A percentile compares a stretch with the other conserved stretches of the same genome.
Evolutionary conservation across 1,140 invertebrate species (phyloP).

Genomic region (Anastrepha ludens): DNA sequence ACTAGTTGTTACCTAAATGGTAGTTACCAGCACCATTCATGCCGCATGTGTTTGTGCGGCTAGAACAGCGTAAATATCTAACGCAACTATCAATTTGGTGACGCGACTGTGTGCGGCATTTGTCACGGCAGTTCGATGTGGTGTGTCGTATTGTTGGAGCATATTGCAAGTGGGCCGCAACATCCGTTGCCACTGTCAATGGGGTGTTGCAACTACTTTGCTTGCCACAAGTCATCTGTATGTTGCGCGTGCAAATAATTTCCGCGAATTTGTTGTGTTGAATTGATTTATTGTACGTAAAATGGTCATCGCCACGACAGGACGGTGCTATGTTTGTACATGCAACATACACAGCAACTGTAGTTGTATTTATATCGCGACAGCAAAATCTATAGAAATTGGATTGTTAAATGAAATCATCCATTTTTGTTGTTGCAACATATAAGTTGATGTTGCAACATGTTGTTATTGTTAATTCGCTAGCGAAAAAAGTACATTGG

Average conservation of each 20-base stretch:
- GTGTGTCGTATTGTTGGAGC: background rate
- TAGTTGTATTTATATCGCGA: background rate
- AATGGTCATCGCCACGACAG: slow-evolving; percentile 3
- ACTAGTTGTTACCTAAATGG: slow-evolving; percentile 46
- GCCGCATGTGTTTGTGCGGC: slow-evolving; percentile 12
- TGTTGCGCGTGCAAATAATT: slow-evolving; percentile 33
- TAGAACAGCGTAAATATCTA: background rate
- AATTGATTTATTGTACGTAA: slow-evolving; percentile 67
- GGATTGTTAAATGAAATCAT: background rate
- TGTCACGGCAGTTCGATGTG: slow-evolving; percentile 4
- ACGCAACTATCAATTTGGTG: slow-evolving; percentile 44
- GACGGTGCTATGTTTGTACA: background rate
- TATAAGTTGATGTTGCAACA: background rate
- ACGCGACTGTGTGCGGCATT: slow-evolving; percentile 15
- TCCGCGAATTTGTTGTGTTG: slow-evolving; percentile 63
- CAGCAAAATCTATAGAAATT: background rate
- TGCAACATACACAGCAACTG: background rate
- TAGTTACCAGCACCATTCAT: slow-evolving; percentile 47
- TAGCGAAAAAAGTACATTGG: background rate
- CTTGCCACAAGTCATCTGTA: background rate
- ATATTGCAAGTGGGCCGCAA: slow-evolving; percentile 12
- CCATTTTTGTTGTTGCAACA: slow-evolving; percentile 7
- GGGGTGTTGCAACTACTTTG: slow-evolving; percentile 25
- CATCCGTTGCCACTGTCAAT: slow-evolving; percentile 14
- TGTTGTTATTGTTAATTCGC: background rate